Conservation (phyloP, 2,797 vertebrate species). For the Malacoraja senta region DNA sequence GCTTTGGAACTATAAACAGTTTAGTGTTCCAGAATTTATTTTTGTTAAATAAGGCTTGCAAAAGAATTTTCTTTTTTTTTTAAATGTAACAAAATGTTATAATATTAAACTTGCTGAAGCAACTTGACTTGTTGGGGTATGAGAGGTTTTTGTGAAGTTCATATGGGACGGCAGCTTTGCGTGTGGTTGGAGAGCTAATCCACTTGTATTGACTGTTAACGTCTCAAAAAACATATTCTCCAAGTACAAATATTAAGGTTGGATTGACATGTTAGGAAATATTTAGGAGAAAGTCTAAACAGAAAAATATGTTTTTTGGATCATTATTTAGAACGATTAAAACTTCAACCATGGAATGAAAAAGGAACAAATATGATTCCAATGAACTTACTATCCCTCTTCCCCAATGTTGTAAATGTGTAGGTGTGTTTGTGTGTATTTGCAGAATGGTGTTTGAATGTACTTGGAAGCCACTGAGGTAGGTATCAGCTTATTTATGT, state of each 20-base stretch:
- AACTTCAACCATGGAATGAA: background rate
- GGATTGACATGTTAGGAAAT: background rate
- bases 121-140: conserved; percentile 2
- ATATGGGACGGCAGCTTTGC: background rate
- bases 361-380: background rate
- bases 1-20: conserved; percentile 35
- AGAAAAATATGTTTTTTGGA: background rate
- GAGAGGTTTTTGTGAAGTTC: background rate
- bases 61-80: background rate
- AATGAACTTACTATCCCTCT: background rate
- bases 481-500: too few species aligned
- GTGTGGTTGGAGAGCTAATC: background rate
- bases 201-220: background rate
- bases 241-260: background rate
- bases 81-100: background rate
- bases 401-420: background rate
- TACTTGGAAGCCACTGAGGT: too few species aligned
- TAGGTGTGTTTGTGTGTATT: too few species aligned
- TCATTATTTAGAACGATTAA: background rate
- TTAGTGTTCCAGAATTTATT: conserved; percentile 38
- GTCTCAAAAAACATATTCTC: background rate
- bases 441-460: too few species aligned
- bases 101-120: background rate
- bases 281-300: background rate
- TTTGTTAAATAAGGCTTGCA: conserved; percentile 16